Evolutionary conservation across 2,888 invertebrate species (phyloP), one percentile per base, ranked within the genome.

Genomic region (Podotricha telesiphe): DNA sequence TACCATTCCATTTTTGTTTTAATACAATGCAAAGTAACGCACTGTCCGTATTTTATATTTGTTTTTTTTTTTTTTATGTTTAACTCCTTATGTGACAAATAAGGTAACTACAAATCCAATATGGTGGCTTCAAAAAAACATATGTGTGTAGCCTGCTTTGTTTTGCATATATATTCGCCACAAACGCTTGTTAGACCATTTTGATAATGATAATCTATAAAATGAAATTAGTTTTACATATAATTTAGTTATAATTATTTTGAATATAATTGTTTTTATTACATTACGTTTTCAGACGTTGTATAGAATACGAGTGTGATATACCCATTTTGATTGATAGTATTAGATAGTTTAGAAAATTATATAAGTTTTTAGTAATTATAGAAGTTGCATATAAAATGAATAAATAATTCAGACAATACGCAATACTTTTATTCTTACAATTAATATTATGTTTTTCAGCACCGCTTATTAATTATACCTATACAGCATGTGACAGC

Each of bases 251-350:
- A n/a, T 59, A 45, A 45, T 59, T 42, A 45, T 59, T 55, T 59
- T 28, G 22, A 59, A 48, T 19, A n/a, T n/a, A 20, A 20, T 62
- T 62, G 7, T 15, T 62, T 62, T 62, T 48, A 50, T 37, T 19
- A 34, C 11, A 13, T 15, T 4, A 28, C n/a, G 15, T 53, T 55
- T 37, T n/a, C 13, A 28, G 15, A 62, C 17, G 15, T 48, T 62
- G 48, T 17, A 59, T 67, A 68, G 47, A 56, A 19, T 68, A 68
- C 28, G 55, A 68, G 68, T 71, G 70, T 71, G 68, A 71, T 71
- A 71, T 65, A 48, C 48, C 61, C 37, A 42, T 68, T 64, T 65
- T 28, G 65, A 65, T 70, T 45, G 40, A 61, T 70, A 65, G 59
- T 67, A 61, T 68, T 68, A 70, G 51, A 28, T 64, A 65, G 51